Percentiles rank a stretch among this genome's conserved stretches.
phyloP scores from a whole-genome alignment of 2,797 vertebrate genomes.

The Pangasius sanitwongsei region DNA sequence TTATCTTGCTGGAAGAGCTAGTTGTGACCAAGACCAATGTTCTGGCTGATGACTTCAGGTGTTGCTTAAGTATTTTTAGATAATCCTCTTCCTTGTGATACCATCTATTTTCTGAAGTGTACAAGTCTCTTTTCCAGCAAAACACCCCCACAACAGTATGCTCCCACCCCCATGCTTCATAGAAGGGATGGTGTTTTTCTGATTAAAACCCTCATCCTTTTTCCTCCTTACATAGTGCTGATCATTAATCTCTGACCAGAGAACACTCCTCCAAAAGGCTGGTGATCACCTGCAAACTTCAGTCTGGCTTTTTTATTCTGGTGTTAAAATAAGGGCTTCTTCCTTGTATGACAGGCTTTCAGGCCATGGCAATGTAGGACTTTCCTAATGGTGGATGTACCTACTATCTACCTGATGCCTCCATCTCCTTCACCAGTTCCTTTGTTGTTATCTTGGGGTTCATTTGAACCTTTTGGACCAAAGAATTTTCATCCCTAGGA shows the following conservation, averaged over 20 bases:
- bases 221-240: not conserved
- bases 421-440: not conserved
- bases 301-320: not conserved
- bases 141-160: not conserved
- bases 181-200: not conserved
- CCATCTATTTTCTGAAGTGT: not conserved
- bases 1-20: not conserved
- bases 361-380: not conserved
- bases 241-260: not conserved
- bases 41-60: not conserved
- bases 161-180: not conserved
- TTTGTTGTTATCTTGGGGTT: not conserved
- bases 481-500: not conserved
- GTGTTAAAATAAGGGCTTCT: not conserved
- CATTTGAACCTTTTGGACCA: not conserved
- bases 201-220: not conserved
- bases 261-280: not conserved
- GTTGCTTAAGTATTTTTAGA: not conserved
- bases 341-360: not conserved
- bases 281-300: not conserved
- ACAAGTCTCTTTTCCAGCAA: not conserved
- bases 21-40: not conserved
- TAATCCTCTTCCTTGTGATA: not conserved
- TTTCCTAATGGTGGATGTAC: not conserved
- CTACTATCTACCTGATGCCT: not conserved